Conservation (phyloP, 2,113 vertebrate genomes). For the Rhinoptilus africanus region DNA sequence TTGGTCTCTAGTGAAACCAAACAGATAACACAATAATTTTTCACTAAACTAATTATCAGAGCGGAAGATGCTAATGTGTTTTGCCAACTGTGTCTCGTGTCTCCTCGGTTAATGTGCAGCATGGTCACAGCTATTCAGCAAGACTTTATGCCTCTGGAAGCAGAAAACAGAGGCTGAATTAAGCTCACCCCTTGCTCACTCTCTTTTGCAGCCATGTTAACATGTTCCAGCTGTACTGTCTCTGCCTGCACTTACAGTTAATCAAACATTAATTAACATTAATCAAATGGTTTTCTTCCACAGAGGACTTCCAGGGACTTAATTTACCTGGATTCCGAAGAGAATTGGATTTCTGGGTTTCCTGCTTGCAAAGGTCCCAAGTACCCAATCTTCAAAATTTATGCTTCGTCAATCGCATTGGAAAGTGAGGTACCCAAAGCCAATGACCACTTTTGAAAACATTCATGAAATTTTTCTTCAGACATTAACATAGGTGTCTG, state of each 20-base stretch:
- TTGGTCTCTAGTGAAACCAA: constrained; percentile 69
- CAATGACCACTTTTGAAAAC: background rate
- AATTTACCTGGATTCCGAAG: background rate
- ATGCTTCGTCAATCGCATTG: accelerated
- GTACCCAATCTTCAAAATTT: background rate
- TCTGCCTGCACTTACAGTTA: background rate
- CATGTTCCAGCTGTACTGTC: background rate
- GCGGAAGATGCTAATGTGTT: constrained; percentile 68
- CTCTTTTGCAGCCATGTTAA: background rate
- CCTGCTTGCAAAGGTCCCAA: background rate
- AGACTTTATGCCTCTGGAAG: background rate
- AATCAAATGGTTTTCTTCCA: background rate
- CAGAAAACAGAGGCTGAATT: background rate
- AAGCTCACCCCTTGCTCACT: background rate
- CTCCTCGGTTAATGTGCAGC: background rate
- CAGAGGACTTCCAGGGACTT: background rate
- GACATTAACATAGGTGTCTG: background rate
- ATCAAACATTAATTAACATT: background rate
- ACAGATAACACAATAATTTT: constrained; percentile 68
- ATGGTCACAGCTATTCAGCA: background rate
- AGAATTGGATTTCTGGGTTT: background rate
- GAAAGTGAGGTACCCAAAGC: background rate
- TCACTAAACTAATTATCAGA: constrained; percentile 75
- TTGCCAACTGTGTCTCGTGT: constrained; percentile 50
- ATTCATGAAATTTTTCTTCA: background rate